Percentiles rank a stretch among this genome's conserved stretches.
These are phyloP conservation scores for Hyperoplus lanceolatus DNA, from an alignment of 2,797 vertebrate species.

Conservation along the genomic window DNA sequence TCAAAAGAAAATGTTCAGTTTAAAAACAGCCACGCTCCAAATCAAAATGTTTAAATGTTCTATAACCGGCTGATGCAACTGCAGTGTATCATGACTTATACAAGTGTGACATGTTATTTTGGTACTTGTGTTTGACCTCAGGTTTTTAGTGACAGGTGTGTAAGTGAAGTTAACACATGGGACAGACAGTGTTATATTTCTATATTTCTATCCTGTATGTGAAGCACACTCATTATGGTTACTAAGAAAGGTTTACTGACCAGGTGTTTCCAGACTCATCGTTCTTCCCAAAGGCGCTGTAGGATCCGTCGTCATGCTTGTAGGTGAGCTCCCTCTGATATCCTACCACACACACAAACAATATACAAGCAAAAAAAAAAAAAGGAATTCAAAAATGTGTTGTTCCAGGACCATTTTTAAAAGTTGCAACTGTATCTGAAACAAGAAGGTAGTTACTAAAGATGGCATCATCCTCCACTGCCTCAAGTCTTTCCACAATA, in stretches of 20 bases:
- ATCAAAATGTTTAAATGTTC: slow-evolving; percentile 52
- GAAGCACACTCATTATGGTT: neutral
- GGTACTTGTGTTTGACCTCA: neutral
- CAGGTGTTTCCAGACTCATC: slow-evolving; percentile 87
- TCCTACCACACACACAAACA: slow-evolving; percentile 77
- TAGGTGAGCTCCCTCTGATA: slow-evolving; percentile 91
- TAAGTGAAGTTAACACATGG: neutral
- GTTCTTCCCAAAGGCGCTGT: slow-evolving; percentile 89
- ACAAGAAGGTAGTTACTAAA: too few relatives aligned
- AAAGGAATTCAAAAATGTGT: neutral
- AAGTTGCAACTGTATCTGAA: too few relatives aligned
- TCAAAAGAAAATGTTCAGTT: slow-evolving; percentile 63
- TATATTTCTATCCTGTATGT: neutral
- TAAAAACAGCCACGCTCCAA: slow-evolving; percentile 21
- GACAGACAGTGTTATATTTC: neutral
- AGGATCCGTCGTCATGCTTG: slow-evolving; percentile 92
- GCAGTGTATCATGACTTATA: slow-evolving; percentile 12
- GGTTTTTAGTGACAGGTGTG: slow-evolving; percentile 7
- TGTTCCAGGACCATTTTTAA: too few relatives aligned
- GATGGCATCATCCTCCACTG: too few relatives aligned
- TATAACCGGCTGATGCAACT: slow-evolving; percentile 63
- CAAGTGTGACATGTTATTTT: slow-evolving; percentile 1
- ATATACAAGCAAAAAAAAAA: neutral
- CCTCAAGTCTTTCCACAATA: too few relatives aligned
- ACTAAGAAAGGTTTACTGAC: slow-evolving; percentile 76